Evolutionary conservation across 2,888 invertebrate species (phyloP).

Genomic region (Polyploca ridens): DNA sequence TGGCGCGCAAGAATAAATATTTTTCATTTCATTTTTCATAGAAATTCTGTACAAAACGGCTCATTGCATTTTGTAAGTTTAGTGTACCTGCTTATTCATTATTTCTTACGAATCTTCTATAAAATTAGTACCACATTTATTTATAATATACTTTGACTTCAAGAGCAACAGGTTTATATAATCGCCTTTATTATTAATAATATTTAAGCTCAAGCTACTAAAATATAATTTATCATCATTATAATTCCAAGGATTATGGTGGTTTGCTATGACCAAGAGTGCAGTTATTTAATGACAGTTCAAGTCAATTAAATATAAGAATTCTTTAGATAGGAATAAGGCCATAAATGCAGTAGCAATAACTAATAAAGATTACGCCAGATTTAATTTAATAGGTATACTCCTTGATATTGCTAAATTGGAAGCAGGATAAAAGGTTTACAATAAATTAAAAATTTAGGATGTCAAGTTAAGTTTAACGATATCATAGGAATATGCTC

Average conservation of each 20-base stretch:
- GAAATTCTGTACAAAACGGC: neutral
- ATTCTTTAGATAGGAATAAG: neutral
- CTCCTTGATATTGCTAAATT: too few relatives aligned
- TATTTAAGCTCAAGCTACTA: neutral
- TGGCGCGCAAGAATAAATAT: too few relatives aligned
- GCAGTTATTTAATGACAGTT: neutral
- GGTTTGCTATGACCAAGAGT: neutral
- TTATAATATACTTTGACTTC: too few relatives aligned
- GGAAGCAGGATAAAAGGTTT: too few relatives aligned
- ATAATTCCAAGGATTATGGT: slow-evolving; percentile 3
- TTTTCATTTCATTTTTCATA: too few relatives aligned
- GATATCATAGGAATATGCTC: neutral
- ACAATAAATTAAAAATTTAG: too few relatives aligned
- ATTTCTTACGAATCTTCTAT: too few relatives aligned
- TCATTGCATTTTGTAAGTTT: too few relatives aligned
- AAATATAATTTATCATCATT: slow-evolving; percentile 1
- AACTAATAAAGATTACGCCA: neutral
- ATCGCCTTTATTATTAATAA: neutral
- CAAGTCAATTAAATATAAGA: neutral
- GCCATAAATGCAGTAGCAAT: neutral
- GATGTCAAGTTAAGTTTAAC: neutral
- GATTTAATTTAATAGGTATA: neutral
- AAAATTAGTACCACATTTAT: too few relatives aligned
- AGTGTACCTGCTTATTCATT: too few relatives aligned
- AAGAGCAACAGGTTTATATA: too few relatives aligned